Conservation (phyloP, 1,140 invertebrate genomes). For the Brachystomella parvula region DNA sequence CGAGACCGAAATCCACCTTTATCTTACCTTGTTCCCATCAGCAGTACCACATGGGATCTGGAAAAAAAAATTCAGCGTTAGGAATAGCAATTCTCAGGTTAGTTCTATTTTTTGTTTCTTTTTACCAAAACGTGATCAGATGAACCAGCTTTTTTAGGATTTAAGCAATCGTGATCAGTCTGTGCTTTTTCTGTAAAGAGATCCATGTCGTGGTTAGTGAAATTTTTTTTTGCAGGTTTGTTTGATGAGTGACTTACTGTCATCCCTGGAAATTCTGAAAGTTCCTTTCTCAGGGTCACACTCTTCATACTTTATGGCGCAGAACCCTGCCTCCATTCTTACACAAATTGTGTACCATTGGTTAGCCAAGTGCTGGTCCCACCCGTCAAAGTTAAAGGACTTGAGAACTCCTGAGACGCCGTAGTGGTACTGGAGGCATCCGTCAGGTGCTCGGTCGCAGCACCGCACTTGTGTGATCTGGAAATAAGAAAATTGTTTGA, state of each 20-base stretch:
- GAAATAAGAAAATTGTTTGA: constrained; percentile 7
- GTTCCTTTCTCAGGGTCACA: constrained; percentile 39
- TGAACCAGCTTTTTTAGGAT: constrained; percentile 37
- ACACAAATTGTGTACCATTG: constrained; percentile 43
- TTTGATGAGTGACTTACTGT: too few species aligned
- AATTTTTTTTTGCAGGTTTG: too few species aligned
- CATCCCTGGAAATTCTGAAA: constrained; percentile 38
- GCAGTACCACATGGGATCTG: constrained; percentile 39
- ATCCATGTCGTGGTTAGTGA: too few species aligned
- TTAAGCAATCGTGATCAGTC: constrained; percentile 38
- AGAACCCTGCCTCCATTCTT: constrained; percentile 40
- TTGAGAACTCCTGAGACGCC: constrained; percentile 39
- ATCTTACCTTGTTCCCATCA: constrained; percentile 38
- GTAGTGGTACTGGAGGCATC: constrained; percentile 41
- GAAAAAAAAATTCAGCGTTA: too few species aligned
- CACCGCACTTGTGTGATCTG: constrained; percentile 39
- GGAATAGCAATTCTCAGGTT: too few species aligned
- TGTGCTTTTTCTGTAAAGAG: constrained; percentile 37
- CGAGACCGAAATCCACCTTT: not conserved
- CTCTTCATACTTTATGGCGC: constrained; percentile 41
- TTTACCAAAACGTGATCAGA: constrained; percentile 39
- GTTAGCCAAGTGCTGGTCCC: constrained; percentile 41
- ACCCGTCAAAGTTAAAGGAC: constrained; percentile 42
- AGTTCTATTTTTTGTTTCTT: too few species aligned
- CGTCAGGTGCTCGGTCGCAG: constrained; percentile 40